Evolutionary conservation across 2,797 vertebrate genomes (phyloP), one percentile per base, ranked within the genome.

Genomic region (Myotis findleyi): DNA sequence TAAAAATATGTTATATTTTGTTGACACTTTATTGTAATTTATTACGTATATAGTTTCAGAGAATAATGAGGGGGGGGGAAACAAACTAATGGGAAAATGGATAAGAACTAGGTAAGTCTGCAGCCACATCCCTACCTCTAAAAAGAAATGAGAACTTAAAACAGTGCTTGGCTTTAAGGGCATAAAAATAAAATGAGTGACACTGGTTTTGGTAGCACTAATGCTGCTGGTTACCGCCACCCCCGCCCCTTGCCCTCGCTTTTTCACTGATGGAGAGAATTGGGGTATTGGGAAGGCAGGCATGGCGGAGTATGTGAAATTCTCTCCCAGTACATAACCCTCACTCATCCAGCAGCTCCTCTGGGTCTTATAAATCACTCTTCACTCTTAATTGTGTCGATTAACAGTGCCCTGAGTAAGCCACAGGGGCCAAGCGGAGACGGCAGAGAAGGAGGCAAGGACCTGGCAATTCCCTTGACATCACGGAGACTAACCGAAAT

Each of bases 301-400:
- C 47, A 49, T 2, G 18, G 20, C 20, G n/a, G 38, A 89, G 69
- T n/a, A 6, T 38, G 47, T 79, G 44, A 82, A 92, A 93, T 30
- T 76, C 73, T 88, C n/a, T 91, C 83, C 5, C 1, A 33, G 41
- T 47, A 53, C 44, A 18, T 73, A 51, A 77, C 64, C 49, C 18
- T 85, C 49, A 17, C 23, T 82, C 36, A 79, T 23, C 92, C 82
- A 75, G 59, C 0, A 1, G 71, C 81, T 73, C 73, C 71, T 81
- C 14, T 69, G 81, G 38, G 87, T 5, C 53, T 33, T 69, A 5
- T 80, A 87, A 95, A 91, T 93, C 89, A 86, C 81, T 73, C 71
- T 86, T 92, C 57, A 30, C 23, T 96, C 69, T 83, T 92, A 93
- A 96, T 79, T 92, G 92, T 89, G 68, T 88, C 88, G 81, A 93